A percentile compares a stretch with the other conserved stretches of the same genome.
Evolutionary conservation across 2,888 invertebrate genomes (phyloP).

Genomic region (Horisme vitalbata): DNA sequence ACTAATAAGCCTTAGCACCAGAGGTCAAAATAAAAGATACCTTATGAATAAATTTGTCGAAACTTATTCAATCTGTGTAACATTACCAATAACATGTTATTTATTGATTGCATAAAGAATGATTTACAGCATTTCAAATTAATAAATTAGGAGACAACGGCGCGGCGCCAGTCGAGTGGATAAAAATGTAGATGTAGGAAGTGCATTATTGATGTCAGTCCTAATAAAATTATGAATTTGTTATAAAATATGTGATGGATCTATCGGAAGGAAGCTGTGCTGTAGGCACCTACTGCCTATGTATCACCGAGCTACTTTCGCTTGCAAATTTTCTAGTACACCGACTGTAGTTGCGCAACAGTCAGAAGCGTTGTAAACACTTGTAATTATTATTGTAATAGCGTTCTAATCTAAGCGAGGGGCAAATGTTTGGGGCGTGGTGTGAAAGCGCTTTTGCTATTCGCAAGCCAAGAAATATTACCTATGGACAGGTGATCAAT

Average conservation of each 20-base stretch:
- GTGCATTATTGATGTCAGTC: conserved; percentile 25
- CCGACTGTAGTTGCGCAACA: conserved; percentile 51
- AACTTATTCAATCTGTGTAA: conserved; percentile 36
- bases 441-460: conserved; percentile 47
- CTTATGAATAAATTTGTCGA: conserved; percentile 39
- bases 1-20: conserved; percentile 26
- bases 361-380: conserved; percentile 58
- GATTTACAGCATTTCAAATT: conserved; percentile 24
- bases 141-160: conserved; percentile 18
- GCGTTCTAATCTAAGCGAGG: conserved; percentile 64
- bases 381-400: conserved; percentile 72
- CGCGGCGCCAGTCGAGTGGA: conserved; percentile 21
- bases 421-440: conserved; percentile 44
- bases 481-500: conserved; percentile 24
- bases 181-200: conserved; percentile 27
- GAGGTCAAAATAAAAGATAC: conserved; percentile 31
- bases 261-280: conserved; percentile 14
- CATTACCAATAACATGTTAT: conserved; percentile 28
- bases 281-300: conserved; percentile 8
- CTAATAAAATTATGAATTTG: conserved; percentile 25
- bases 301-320: conserved; percentile 54
- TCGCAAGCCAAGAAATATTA: conserved; percentile 14
- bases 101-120: conserved; percentile 36
- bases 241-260: conserved; percentile 18
- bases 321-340: conserved; percentile 67